Conservation (phyloP, 2,888 invertebrate genomes). For the Chesias legatella region DNA sequence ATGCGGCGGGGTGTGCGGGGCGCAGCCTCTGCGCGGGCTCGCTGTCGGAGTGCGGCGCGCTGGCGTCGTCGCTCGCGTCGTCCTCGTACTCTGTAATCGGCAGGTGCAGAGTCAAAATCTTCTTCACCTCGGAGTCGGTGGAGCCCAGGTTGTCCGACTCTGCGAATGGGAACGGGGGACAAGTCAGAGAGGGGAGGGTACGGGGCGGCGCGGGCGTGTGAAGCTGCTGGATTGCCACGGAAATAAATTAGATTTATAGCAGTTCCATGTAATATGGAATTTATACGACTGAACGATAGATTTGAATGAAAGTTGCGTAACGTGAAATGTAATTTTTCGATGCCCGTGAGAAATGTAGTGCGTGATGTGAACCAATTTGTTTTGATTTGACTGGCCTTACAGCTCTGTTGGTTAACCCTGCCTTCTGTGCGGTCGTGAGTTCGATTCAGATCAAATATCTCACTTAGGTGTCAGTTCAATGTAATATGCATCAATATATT, state of each 20-base stretch:
- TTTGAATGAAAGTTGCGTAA: too few relatives aligned
- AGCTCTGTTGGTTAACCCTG: too few relatives aligned
- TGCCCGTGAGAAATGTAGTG: too few relatives aligned
- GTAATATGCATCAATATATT: too few relatives aligned
- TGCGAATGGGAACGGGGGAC: slow-evolving; percentile 71
- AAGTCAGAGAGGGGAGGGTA: slow-evolving; percentile 13
- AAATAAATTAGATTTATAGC: slow-evolving; percentile 18
- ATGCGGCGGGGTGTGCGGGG: slow-evolving; percentile 62
- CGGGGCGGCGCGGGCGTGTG: slow-evolving; percentile 25
- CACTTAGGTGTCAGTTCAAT: too few relatives aligned
- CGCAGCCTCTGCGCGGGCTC: slow-evolving; percentile 63
- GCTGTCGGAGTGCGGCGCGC: slow-evolving; percentile 80
- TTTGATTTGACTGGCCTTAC: too few relatives aligned
- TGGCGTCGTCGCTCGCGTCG: slow-evolving; percentile 84
- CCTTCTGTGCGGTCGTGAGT: too few relatives aligned
- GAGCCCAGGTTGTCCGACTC: slow-evolving; percentile 97
- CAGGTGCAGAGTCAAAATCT: slow-evolving; percentile 94
- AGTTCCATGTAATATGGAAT: background rate
- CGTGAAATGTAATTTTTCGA: too few relatives aligned
- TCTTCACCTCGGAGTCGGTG: slow-evolving; percentile 96
- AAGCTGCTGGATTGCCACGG: slow-evolving; percentile 37
- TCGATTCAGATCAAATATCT: too few relatives aligned
- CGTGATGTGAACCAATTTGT: too few relatives aligned
- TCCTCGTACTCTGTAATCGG: slow-evolving; percentile 97
- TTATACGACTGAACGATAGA: too few relatives aligned